A percentile compares a stretch with the other conserved stretches of the same genome.
Conservation (phyloP, 2,888 invertebrate species). For the Nysson spinosus region DNA sequence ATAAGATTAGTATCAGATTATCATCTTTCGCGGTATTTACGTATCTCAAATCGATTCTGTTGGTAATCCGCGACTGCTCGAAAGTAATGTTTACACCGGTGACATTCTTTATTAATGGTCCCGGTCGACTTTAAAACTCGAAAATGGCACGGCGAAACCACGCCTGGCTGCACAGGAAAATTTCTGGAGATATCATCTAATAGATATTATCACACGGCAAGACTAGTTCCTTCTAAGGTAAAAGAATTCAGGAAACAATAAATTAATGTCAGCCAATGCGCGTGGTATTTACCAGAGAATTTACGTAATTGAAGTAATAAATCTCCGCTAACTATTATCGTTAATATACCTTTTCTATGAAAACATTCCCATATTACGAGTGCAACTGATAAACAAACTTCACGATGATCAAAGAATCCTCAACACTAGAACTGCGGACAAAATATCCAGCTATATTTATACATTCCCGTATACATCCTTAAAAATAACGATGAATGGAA, state of each 20-base stretch:
- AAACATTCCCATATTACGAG: too few relatives aligned
- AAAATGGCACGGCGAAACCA: slow-evolving; percentile 34
- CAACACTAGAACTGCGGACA: too few relatives aligned
- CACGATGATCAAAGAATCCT: too few relatives aligned
- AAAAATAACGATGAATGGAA: too few relatives aligned
- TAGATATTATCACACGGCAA: slow-evolving; percentile 31
- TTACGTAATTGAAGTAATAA: not conserved
- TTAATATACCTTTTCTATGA: too few relatives aligned
- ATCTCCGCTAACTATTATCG: not conserved
- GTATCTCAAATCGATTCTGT: too few relatives aligned
- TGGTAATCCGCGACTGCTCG: slow-evolving; percentile 7
- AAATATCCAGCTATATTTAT: too few relatives aligned
- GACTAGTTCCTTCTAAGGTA: slow-evolving; percentile 8
- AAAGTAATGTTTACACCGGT: slow-evolving; percentile 39
- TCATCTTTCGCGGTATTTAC: too few relatives aligned
- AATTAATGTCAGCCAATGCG: slow-evolving; percentile 10
- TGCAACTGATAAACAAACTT: too few relatives aligned
- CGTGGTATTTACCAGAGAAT: not conserved
- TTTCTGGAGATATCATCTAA: slow-evolving; percentile 20
- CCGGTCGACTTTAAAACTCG: slow-evolving; percentile 22
- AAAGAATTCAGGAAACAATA: slow-evolving; percentile 23
- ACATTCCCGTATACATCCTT: too few relatives aligned
- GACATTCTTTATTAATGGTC: slow-evolving; percentile 54
- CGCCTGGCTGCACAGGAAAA: slow-evolving; percentile 27
- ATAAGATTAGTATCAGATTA: not conserved